A percentile compares a stretch with the other conserved stretches of the same genome.
Evolutionary conservation across 2,797 vertebrate species (phyloP).

Genomic region (Falco cherrug): DNA sequence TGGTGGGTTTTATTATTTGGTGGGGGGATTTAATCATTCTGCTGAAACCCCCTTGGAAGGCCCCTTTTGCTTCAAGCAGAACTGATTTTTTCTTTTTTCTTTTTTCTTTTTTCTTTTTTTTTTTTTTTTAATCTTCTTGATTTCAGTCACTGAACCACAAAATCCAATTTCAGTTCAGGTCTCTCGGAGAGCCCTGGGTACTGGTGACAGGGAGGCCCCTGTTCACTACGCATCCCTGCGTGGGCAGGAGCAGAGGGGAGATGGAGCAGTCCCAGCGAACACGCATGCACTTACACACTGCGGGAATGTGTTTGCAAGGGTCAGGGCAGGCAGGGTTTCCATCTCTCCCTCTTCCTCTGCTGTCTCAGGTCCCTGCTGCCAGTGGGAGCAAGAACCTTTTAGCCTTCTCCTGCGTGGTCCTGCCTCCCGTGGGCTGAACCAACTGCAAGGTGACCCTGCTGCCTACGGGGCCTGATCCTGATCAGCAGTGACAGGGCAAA

Average conservation of each 20-base stretch:
- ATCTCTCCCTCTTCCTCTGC: background rate
- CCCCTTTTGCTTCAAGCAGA: background rate
- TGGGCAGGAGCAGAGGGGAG: background rate
- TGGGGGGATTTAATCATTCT: background rate
- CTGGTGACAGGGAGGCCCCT: background rate
- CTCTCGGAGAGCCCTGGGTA: background rate
- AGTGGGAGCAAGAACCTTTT: background rate
- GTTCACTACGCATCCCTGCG: background rate
- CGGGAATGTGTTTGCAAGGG: background rate
- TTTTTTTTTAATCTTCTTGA: background rate
- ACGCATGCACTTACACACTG: background rate
- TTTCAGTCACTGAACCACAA: constrained; percentile 29
- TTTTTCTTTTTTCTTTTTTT: background rate
- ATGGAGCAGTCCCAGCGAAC: background rate
- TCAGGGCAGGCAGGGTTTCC: background rate
- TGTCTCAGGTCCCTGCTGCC: background rate
- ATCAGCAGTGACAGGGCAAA: background rate
- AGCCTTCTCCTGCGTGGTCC: background rate
- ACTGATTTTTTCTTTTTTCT: background rate
- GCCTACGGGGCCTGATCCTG: background rate
- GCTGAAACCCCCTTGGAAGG: background rate
- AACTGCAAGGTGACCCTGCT: background rate
- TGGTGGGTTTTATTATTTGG: background rate
- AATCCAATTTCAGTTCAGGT: constrained; percentile 22
- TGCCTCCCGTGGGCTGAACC: background rate